phyloP scores from a whole-genome alignment of 2,797 vertebrate genomes.

The Typhlichthys subterraneus region DNA sequence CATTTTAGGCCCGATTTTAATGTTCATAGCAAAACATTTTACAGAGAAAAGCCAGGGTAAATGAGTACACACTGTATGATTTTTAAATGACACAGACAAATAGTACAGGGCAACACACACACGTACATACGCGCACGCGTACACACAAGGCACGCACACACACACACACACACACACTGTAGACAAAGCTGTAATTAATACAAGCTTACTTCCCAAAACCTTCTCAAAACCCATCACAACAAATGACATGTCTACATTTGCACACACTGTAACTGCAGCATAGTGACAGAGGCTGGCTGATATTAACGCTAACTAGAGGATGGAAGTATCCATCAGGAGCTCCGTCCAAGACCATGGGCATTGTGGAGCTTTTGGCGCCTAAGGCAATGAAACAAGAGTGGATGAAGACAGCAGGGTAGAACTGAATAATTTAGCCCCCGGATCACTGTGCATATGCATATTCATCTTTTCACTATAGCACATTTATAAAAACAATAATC shows the following conservation, averaged over 20 bases:
- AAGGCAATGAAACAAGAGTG: slow-evolving; percentile 60
- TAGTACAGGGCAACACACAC: no score
- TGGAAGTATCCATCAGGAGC: slow-evolving; percentile 14
- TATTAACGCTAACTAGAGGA: slow-evolving; percentile 24
- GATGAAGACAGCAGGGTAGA: slow-evolving; percentile 64
- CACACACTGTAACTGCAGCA: not conserved
- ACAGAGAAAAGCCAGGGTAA: no score
- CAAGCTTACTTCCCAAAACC: not conserved
- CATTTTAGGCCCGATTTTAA: no score
- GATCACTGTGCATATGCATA: slow-evolving; percentile 68
- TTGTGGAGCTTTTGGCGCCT: slow-evolving; percentile 47
- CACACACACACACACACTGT: no score
- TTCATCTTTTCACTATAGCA: slow-evolving; percentile 64
- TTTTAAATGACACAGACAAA: no score
- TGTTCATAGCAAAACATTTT: no score
- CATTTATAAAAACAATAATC: slow-evolving; percentile 55
- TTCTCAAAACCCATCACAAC: slow-evolving; percentile 14
- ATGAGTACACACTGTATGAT: no score
- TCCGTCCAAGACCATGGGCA: slow-evolving; percentile 31
- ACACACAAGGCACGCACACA: no score
- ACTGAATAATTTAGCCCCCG: slow-evolving; percentile 71
- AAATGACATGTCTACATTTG: no score
- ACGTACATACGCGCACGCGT: no score
- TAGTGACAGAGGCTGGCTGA: slow-evolving; percentile 8
- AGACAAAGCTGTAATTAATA: no score